A percentile compares a stretch with the other conserved stretches of the same genome.
Conservation (phyloP, 2,797 vertebrate genomes). For the Rhynchonycteris naso region DNA sequence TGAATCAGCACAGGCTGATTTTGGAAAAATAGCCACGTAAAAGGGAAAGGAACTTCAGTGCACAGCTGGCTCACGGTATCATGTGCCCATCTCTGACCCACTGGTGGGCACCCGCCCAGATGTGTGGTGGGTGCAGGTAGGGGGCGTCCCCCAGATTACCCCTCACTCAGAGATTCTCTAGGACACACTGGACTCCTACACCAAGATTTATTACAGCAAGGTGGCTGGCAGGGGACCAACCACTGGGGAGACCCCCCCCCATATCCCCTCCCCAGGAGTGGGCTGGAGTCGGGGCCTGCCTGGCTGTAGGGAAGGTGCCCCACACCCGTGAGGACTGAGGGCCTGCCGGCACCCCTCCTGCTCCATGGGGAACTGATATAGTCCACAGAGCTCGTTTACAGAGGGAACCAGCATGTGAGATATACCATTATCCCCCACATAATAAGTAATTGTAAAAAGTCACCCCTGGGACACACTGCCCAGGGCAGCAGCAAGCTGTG, state of each 20-base stretch:
- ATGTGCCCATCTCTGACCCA: accelerated
- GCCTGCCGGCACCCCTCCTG: not conserved
- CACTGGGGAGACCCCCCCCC: accelerated
- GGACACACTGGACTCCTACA: not conserved
- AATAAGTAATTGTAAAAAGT: not conserved
- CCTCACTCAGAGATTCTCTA: not conserved
- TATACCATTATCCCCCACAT: not conserved
- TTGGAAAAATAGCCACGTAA: not conserved
- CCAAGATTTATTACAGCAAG: not conserved
- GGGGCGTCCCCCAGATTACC: not conserved
- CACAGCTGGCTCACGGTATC: not conserved
- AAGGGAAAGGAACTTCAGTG: not conserved
- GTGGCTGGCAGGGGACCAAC: not conserved
- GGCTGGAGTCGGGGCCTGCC: not conserved
- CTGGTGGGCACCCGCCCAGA: not conserved
- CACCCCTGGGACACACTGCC: accelerated
- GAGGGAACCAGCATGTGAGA: not conserved
- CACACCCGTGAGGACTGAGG: accelerated
- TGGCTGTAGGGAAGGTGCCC: not conserved
- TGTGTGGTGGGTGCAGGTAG: accelerated
- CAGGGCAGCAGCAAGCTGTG: not conserved
- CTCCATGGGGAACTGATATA: conserved; percentile 49
- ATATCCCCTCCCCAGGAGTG: not conserved
- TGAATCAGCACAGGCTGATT: not conserved
- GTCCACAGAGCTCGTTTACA: conserved; percentile 50